Conservation (phyloP, 2,113 vertebrate genomes). For the Platichthys stellatus region DNA sequence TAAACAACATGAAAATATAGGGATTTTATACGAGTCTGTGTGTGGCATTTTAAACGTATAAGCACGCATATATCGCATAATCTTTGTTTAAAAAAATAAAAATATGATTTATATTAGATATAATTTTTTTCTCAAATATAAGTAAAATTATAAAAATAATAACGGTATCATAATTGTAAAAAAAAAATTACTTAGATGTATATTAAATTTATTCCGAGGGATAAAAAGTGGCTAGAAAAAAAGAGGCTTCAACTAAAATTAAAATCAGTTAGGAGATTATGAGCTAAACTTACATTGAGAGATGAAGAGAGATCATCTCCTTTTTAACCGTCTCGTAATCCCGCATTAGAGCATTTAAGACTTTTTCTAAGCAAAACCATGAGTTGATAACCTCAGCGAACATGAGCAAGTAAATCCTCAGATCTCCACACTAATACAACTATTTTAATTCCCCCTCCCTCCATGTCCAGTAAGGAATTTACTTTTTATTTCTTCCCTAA, state of each 20-base stretch:
- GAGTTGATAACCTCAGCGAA: not conserved
- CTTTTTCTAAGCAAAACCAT: not conserved
- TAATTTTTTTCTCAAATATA: too few relatives aligned
- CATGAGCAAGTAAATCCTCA: not conserved
- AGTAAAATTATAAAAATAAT: too few relatives aligned
- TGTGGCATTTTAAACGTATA: conserved; percentile 8
- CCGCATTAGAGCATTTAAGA: not conserved
- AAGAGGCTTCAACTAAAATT: not conserved
- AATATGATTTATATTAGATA: too few relatives aligned
- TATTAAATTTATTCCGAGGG: conserved; percentile 6
- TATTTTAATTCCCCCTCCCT: not conserved
- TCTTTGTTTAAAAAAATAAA: not conserved
- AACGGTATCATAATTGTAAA: too few relatives aligned
- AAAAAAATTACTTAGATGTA: too few relatives aligned
- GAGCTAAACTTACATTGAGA: conserved; percentile 7
- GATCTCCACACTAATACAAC: not conserved
- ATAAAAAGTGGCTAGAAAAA: conserved; percentile 2
- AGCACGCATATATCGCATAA: too few relatives aligned
- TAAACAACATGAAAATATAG: conserved; percentile 53
- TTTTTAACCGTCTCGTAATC: conserved; percentile 20
- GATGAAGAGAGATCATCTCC: conserved; percentile 6
- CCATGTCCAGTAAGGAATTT: conserved; percentile 44
- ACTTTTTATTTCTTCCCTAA: conserved; percentile 8
- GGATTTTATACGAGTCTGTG: not conserved
- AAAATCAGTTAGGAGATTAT: not conserved